Conservation (phyloP, 2,797 vertebrate species). For the Chloroceryle inda region DNA sequence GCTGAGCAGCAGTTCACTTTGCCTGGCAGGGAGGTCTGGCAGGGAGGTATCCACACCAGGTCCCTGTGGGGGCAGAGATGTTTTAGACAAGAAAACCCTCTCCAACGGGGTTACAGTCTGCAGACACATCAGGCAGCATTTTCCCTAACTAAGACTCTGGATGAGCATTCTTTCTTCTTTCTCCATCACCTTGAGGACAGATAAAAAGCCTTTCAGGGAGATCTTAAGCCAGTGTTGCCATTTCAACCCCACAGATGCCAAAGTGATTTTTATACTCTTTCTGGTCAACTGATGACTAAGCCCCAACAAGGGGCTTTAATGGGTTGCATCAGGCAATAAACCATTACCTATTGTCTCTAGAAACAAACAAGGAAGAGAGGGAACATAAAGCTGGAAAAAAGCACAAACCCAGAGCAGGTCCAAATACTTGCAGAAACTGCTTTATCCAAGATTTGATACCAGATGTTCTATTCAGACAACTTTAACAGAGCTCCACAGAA, state of each 20-base stretch:
- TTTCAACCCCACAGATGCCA: background rate
- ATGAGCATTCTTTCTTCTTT: background rate
- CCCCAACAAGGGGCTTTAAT: background rate
- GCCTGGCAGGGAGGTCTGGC: background rate
- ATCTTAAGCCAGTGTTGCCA: background rate
- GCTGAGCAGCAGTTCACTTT: background rate
- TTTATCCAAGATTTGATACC: slow-evolving; percentile 24
- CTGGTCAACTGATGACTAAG: slow-evolving; percentile 20
- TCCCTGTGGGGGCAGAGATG: fast-evolving
- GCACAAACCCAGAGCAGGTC: slow-evolving; percentile 12
- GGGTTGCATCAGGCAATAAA: slow-evolving; percentile 42
- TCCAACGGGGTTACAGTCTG: background rate
- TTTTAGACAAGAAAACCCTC: background rate
- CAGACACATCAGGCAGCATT: background rate
- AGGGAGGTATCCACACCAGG: background rate
- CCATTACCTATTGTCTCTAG: slow-evolving; percentile 18
- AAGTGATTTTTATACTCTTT: slow-evolving; percentile 25
- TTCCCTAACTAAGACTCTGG: background rate
- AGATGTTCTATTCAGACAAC: slow-evolving; percentile 43
- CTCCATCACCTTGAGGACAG: background rate
- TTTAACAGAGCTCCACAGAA: slow-evolving; percentile 34
- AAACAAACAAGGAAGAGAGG: slow-evolving; percentile 21
- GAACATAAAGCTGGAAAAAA: slow-evolving; percentile 55
- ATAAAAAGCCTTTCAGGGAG: background rate
- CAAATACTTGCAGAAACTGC: slow-evolving; percentile 32